These are phyloP conservation scores for Hestina assimilis DNA, from an alignment of 1,140 invertebrate genomes.

Conservation along the genomic window DNA sequence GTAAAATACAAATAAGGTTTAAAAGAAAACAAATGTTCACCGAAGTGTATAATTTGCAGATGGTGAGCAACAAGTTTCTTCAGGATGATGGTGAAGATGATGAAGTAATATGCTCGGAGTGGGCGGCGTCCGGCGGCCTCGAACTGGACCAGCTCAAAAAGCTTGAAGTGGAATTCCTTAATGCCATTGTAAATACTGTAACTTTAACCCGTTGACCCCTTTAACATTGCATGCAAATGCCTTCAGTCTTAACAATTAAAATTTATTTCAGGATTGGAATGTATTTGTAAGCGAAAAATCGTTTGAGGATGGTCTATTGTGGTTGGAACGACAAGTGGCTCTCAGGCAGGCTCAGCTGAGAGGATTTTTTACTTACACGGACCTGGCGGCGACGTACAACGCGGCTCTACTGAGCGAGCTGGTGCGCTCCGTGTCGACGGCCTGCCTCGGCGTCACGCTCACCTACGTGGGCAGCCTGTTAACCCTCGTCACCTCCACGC, in stretches of 20 bases:
- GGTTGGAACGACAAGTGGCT: conserved; percentile 86
- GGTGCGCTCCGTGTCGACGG: conserved; percentile 74
- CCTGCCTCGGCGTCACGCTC: conserved; percentile 82
- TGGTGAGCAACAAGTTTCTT: conserved; percentile 97
- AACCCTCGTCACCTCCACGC: conserved; percentile 84
- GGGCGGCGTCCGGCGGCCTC: conserved; percentile 90
- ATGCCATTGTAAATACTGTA: conserved; percentile 86
- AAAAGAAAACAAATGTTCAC: no score
- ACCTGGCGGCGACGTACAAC: conserved; percentile 83
- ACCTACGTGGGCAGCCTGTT: conserved; percentile 86
- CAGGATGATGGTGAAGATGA: conserved; percentile 94
- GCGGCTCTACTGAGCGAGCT: conserved; percentile 76
- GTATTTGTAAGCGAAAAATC: conserved; percentile 88
- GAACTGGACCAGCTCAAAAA: conserved; percentile 87
- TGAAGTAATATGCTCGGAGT: conserved; percentile 92
- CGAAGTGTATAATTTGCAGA: conserved; percentile 81
- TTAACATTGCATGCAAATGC: background rate
- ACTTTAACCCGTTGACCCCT: background rate
- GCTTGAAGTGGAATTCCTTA: conserved; percentile 92
- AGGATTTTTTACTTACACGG: conserved; percentile 93
- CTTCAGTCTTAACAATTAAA: background rate
- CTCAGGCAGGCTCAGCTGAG: conserved; percentile 84
- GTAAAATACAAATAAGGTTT: no score
- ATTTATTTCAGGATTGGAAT: conserved; percentile 86
- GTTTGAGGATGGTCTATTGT: conserved; percentile 81